Conservation (phyloP, 1,140 invertebrate species). For the Geopemphigus sp. region DNA sequence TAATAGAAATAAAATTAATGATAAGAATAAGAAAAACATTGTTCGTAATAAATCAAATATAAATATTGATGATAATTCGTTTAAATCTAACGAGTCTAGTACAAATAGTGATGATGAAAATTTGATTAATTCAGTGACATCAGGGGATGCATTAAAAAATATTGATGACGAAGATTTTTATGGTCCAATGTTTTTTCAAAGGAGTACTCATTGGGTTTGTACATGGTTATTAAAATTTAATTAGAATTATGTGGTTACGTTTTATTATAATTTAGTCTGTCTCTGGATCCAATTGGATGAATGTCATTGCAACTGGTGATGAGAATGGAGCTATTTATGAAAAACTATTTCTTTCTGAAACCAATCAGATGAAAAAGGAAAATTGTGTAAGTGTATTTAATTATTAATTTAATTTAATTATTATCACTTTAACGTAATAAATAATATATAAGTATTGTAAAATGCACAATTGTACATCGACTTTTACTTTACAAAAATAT, state of each 20-base stretch:
- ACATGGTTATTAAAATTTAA: not conserved
- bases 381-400: not conserved
- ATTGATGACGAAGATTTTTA: slow-evolving; percentile 29
- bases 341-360: slow-evolving; percentile 2
- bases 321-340: slow-evolving; percentile 36
- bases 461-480: too few relatives aligned
- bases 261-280: slow-evolving; percentile 28
- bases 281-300: slow-evolving; percentile 39
- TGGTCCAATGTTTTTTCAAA: slow-evolving; percentile 36
- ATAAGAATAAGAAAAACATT: not conserved
- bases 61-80: slow-evolving; percentile 9
- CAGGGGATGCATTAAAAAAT: not conserved
- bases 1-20: not conserved
- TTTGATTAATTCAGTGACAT: not conserved
- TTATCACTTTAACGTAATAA: too few relatives aligned
- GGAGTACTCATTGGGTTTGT: slow-evolving; percentile 38
- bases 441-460: too few relatives aligned
- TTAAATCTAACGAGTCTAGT: not conserved
- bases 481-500: too few relatives aligned
- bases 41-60: not conserved
- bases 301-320: slow-evolving; percentile 36
- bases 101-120: slow-evolving; percentile 15
- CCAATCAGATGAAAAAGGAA: slow-evolving; percentile 5
- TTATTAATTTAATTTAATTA: too few relatives aligned
- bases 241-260: not conserved